A percentile compares a stretch with the other conserved stretches of the same genome.
These are phyloP conservation scores for Anhinga anhinga DNA, from an alignment of 2,113 vertebrate genomes.

Conservation along the genomic window DNA sequence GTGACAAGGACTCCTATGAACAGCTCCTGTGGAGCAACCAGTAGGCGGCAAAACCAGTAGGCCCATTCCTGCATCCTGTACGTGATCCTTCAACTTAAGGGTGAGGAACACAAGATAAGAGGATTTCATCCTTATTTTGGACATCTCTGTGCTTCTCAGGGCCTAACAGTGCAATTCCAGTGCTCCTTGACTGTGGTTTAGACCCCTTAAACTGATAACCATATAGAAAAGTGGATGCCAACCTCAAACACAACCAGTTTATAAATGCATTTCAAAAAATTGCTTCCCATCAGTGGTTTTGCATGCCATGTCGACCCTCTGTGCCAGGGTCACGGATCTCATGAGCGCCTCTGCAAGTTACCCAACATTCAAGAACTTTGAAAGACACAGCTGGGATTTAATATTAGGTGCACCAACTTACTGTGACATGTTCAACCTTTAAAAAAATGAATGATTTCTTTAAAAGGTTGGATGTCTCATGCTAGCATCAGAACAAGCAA, in stretches of 20 bases:
- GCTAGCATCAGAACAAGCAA: conserved; percentile 61
- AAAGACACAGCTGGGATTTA: conserved; percentile 70
- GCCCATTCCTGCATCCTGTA: background rate
- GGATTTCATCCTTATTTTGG: background rate
- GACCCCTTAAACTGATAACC: background rate
- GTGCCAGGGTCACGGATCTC: background rate
- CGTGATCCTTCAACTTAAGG: background rate
- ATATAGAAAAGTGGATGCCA: background rate
- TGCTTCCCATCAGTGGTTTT: background rate
- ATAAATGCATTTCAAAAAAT: background rate
- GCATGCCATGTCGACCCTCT: accelerated
- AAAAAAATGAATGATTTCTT: conserved; percentile 82
- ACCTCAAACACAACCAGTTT: background rate
- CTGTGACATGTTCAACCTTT: conserved; percentile 80
- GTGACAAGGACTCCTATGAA: background rate
- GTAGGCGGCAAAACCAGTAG: background rate
- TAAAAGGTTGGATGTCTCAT: conserved; percentile 80
- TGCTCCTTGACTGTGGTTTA: background rate
- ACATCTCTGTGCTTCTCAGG: background rate
- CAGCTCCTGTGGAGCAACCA: background rate
- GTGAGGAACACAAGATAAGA: background rate
- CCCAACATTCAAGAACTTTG: conserved; percentile 41
- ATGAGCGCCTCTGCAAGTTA: conserved; percentile 1
- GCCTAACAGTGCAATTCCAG: background rate
- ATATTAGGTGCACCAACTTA: conserved; percentile 62